Base-by-base conservation (phyloP, 2,888 invertebrate genomes). In the Adelphocoris suturalis region DNA sequence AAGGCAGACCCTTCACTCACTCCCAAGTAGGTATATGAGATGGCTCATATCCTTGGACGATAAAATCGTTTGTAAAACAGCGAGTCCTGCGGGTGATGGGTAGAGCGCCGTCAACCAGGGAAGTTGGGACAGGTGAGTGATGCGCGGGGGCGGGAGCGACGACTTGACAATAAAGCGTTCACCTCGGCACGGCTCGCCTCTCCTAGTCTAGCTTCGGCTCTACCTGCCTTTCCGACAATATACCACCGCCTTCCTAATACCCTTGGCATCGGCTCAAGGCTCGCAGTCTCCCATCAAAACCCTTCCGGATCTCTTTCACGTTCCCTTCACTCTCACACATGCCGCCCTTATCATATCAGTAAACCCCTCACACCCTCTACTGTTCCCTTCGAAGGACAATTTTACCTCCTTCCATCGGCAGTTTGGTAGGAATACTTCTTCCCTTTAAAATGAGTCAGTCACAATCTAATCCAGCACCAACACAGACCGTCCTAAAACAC, bases 61-160 rank as follows among this genome's bases (percentile, higher is more conserved):
- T 61, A 61, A 61, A 61, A 11, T 61, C 61, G 61, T 61, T 61
- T 61, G 61, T 61, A 61, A 61, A 19, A 61, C 61, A 61, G 61
- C 4, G 13, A 61, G 55, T 55, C 61, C 61, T 61, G 61, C 61
- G 61, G n/a, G 61, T 61, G 19, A 61, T 61, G 61, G 61, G 61
- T 61, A 55, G 55, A 16, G 61, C n/a, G 61, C 19, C 13, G 61
- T 12, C 55, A 55, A 55, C 13, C 13, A 16, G 13, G 61, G 61
- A 16, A 61, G 16, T 16, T 9, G 19, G 16, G 61, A 61, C 19
- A 16, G 61, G n/a, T 61, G 61, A 48, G 48, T 48, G 48, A 48
- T 48, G 48, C 55, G 61, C 19, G 61, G 61, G 61, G 61, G 13
- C n/a, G 0, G 19, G 61, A 16, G 19, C 61, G 61, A 19, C 61